These are phyloP conservation scores for Spisula subtruncata DNA, from an alignment of 2,888 invertebrate genomes.

Conservation along the genomic window DNA sequence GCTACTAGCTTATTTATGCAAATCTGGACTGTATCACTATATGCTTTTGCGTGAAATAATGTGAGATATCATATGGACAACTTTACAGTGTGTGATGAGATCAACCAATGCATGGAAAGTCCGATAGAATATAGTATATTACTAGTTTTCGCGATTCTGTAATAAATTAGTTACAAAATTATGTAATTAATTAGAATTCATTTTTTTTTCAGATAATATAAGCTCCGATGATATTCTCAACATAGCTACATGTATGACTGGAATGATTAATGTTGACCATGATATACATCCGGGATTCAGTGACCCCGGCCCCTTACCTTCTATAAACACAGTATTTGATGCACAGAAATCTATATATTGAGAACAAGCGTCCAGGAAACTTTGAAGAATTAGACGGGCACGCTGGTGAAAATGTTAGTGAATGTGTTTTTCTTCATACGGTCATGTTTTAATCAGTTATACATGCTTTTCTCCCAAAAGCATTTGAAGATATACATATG, in stretches of 20 bases:
- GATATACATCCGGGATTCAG: slow-evolving; percentile 78
- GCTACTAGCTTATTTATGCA: too few species aligned
- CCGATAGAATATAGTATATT: too few species aligned
- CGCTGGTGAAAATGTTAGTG: neutral
- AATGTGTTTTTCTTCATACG: too few species aligned
- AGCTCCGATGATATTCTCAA: slow-evolving; percentile 81
- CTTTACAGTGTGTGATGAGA: too few species aligned
- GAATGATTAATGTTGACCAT: slow-evolving; percentile 80
- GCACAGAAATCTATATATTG: slow-evolving; percentile 56
- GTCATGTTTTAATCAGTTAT: neutral
- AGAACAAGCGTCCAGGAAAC: neutral
- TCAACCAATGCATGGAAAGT: too few species aligned
- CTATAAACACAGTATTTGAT: slow-evolving; percentile 82
- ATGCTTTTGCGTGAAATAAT: too few species aligned
- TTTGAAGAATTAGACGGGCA: neutral
- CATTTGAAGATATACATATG: neutral
- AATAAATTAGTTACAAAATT: too few species aligned
- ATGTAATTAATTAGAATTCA: too few species aligned
- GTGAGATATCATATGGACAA: too few species aligned
- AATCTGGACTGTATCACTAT: too few species aligned
- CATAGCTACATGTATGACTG: slow-evolving; percentile 77
- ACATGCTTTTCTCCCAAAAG: neutral
- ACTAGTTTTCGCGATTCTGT: too few species aligned
- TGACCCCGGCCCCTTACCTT: slow-evolving; percentile 81
- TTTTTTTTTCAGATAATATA: slow-evolving; percentile 64